Evolutionary conservation across 2,888 invertebrate species (phyloP), one percentile per base, ranked within the genome.

Genomic region (Hydrotaea diabolus): DNA sequence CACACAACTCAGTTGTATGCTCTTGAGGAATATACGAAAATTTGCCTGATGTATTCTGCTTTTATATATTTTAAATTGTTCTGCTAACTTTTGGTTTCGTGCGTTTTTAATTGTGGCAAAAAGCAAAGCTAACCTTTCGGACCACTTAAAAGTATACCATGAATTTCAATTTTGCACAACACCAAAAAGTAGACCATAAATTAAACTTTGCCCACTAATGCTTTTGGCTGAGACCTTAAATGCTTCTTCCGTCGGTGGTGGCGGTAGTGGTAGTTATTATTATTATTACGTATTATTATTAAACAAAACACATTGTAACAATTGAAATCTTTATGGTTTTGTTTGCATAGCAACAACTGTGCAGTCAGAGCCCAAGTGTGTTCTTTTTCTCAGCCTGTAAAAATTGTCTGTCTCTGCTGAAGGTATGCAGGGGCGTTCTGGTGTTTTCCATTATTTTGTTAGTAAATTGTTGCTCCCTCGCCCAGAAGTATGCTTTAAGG

Each of bases 131-230:
- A 72, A 17, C 46, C 23, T 23, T 69, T 15, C 19, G 59, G 13
- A n/a, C 9, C 69, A 49, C 74, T 39, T 71, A 55, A 75, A 26
- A 75, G 59, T 59, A 62, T 62, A 7, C 59, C 46, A 62, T 74
- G 59, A 59, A 62, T 62, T 59, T 59, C 31, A 62, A 74, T 62
- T 62, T 59, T 13, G 8, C 7, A 11, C 21, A 57, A 59, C 74
- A 74, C 74, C 59, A 46, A 62, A 72, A 73, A 21, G 15, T 55
- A 31, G 8, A 43, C 17, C 62, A 13, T n/a, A 77, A 66, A 39
- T 55, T 64, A n/a, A 31, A 9, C 31, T 76, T 53, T 66, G n/a
- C 17, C 7, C n/a, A 23, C 59, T 59, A 46, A 43, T 17, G 19
- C 55, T 21, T 17, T 5, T 3, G 5, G 55, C 5, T 8, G 9